Percentiles rank a stretch among this genome's conserved stretches.
Evolutionary conservation across 2,797 vertebrate genomes (phyloP).

Genomic region (Brachyalestes nurse): DNA sequence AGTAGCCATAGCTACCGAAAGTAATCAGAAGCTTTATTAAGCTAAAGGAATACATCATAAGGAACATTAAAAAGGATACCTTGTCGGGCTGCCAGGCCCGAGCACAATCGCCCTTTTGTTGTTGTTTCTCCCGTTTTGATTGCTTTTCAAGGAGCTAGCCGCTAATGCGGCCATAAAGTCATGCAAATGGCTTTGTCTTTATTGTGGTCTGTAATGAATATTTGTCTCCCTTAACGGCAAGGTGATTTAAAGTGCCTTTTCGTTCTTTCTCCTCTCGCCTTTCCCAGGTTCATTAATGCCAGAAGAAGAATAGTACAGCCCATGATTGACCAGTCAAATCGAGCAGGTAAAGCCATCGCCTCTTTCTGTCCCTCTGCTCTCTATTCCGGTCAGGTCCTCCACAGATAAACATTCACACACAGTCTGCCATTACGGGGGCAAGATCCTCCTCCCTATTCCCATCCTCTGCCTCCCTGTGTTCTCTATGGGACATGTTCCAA

Average conservation of each 20-base stretch:
- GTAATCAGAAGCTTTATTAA: constrained; percentile 86
- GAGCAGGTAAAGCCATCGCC: constrained; percentile 92
- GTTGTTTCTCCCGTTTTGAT: constrained; percentile 69
- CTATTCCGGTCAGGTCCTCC: constrained; percentile 40
- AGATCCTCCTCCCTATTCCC: constrained; percentile 36
- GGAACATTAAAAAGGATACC: constrained; percentile 82
- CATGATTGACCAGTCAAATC: constrained; percentile 99
- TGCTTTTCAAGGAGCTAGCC: constrained; percentile 67
- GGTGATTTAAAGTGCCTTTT: constrained; percentile 74
- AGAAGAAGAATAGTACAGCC: constrained; percentile 99
- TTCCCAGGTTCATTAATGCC: constrained; percentile 99
- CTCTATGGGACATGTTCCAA: constrained; percentile 71
- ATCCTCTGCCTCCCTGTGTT: constrained; percentile 59
- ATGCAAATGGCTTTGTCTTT: constrained; percentile 77
- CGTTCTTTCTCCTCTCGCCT: constrained; percentile 66
- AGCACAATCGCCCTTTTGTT: constrained; percentile 79
- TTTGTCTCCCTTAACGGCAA: constrained; percentile 65
- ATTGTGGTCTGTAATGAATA: constrained; percentile 73
- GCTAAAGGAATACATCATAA: constrained; percentile 83
- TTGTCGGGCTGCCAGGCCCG: constrained; percentile 75
- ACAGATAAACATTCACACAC: constrained; percentile 47
- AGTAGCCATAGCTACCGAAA: constrained; percentile 80
- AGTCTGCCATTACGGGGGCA: constrained; percentile 24
- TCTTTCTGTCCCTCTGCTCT: constrained; percentile 34
- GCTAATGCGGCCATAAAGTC: constrained; percentile 79